A percentile compares a stretch with the other conserved stretches of the same genome.
phyloP scores from a whole-genome alignment of 2,888 invertebrate genomes.

The Mimachlamys varia region DNA sequence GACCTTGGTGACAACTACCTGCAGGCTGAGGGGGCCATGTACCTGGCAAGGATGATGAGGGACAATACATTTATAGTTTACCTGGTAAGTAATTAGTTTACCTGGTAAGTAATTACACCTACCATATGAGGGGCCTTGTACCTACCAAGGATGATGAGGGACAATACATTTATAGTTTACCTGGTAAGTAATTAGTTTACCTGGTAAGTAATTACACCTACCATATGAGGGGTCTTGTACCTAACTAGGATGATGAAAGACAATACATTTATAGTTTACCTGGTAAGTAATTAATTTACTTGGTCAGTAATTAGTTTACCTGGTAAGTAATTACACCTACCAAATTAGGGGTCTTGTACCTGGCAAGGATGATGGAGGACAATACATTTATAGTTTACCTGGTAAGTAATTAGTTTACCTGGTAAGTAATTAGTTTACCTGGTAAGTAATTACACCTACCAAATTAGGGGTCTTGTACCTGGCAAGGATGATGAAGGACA shows the following conservation, averaged over 20 bases:
- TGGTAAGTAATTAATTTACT: no score
- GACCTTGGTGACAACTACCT: constrained; percentile 78
- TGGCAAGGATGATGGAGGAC: constrained; percentile 75
- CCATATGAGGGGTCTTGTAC: constrained; percentile 72
- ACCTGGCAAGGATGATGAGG: constrained; percentile 74
- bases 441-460: no score
- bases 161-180: constrained; percentile 76
- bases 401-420: no score
- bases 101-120: no score
- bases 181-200: no score
- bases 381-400: constrained; percentile 76
- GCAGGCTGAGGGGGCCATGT: constrained; percentile 71
- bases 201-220: constrained; percentile 61
- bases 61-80: constrained; percentile 77
- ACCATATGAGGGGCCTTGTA: constrained; percentile 74
- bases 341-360: constrained; percentile 71
- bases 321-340: constrained; percentile 60
- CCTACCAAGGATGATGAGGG: constrained; percentile 74
- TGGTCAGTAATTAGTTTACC: no score
- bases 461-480: constrained; percentile 74
- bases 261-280: constrained; percentile 75
- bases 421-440: no score
- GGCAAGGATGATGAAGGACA: constrained; percentile 75
- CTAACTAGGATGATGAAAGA: constrained; percentile 75
- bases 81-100: no score